Percentiles rank a stretch among this genome's conserved stretches.
Conservation (phyloP, 1,140 invertebrate genomes). For the Frieseomelitta varia region DNA sequence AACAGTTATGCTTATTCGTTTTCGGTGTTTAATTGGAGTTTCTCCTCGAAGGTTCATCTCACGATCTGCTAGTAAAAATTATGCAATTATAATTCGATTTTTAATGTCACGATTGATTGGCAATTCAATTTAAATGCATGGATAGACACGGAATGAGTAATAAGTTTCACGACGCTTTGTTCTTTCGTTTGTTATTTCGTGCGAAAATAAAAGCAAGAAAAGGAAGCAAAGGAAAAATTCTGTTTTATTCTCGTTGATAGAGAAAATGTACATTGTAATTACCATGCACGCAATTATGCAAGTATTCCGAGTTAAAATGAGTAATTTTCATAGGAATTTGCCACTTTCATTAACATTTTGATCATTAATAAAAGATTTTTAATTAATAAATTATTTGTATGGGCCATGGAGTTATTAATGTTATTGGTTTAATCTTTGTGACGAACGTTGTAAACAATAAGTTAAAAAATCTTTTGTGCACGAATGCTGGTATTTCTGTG, state of each 20-base stretch:
- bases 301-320: constrained; percentile 14
- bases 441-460: too few relatives aligned
- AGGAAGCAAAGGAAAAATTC: constrained; percentile 20
- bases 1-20: background rate
- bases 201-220: background rate
- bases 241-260: constrained; percentile 35
- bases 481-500: too few relatives aligned
- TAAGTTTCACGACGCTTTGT: background rate
- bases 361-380: constrained; percentile 44
- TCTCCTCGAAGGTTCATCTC: too few relatives aligned
- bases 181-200: background rate
- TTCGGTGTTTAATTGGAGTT: too few relatives aligned
- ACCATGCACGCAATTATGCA: constrained; percentile 35
- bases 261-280: constrained; percentile 49
- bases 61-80: too few relatives aligned
- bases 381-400: constrained; percentile 32
- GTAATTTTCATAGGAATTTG: constrained; percentile 33
- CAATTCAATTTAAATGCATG: background rate
- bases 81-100: too few relatives aligned
- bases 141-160: background rate
- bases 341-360: constrained; percentile 42
- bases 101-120: background rate
- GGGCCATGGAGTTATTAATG: background rate
- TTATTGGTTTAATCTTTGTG: background rate
- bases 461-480: too few relatives aligned